Evolutionary conservation across 2,888 invertebrate genomes (phyloP), one percentile per base, ranked within the genome.

Genomic region (Ennomos erosarius): DNA sequence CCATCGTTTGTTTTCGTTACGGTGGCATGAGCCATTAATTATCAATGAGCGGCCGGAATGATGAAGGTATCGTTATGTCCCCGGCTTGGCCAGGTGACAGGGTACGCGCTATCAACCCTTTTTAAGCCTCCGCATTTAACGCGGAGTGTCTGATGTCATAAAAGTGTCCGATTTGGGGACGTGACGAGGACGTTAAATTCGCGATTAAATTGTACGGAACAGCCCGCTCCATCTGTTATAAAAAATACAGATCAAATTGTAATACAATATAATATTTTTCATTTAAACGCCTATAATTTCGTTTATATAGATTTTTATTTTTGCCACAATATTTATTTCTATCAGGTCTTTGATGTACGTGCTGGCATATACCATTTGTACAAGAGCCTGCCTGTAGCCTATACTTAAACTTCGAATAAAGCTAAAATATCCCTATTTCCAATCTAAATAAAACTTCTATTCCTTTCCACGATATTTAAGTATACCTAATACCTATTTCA

Each of bases 1-100:
- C 85, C 85, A 79, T 90, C 90, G 90, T 91, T 91, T 92, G 90
- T 92, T 89, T 90, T 91, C 91, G 90, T 92, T 90, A 90, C 82
- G 79, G 76, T 89, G 89, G 86, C 90, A 84, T 80, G 84, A 71
- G 84, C 87, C 91, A 90, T 91, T 91, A 91, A 92, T 91, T 92
- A 92, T 90, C 91, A 91, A 92, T 91, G 91, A 91, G 84, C 86
- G 90, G 90, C 90, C 89, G 83, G 83, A 76, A 85, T 91, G 91
- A 91, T 89, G 90, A 82, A 90, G 91, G 91, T 90, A 84, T 80
- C 78, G 81, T 78, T 81, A 83, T 81, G 84, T 84, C 87, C 87
- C 85, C 77, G 81, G 85, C 86, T 85, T 86, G 86, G 72, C 82
- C 90, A 90, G 91, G 90, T 90, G 91, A 90, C 90, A 89, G 84